Conservation (phyloP, 2,797 vertebrate species). For the Rousettus madagascariensis region DNA sequence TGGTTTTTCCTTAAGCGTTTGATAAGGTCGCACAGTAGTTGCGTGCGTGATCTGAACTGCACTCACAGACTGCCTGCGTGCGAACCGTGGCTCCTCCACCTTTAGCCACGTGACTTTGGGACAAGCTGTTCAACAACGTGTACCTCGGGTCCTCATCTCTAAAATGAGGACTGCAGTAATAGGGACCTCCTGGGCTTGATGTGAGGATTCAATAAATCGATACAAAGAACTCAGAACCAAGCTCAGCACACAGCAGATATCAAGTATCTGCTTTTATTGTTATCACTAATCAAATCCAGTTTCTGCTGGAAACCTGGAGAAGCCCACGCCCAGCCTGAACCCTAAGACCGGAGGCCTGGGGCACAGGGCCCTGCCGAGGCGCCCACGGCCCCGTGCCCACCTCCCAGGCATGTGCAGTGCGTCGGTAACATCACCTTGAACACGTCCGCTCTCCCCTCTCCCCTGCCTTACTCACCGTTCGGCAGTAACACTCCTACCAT, state of each 20-base stretch:
- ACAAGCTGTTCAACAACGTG: accelerated
- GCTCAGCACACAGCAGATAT: not conserved
- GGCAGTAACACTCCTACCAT: not conserved
- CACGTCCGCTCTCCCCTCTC: not conserved
- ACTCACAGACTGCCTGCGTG: accelerated
- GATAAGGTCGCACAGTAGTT: not conserved
- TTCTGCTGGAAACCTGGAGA: not conserved
- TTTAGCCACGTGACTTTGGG: not conserved
- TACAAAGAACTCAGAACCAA: not conserved
- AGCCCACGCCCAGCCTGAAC: not conserved
- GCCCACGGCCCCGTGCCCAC: accelerated
- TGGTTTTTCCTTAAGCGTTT: not conserved
- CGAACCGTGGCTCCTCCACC: not conserved
- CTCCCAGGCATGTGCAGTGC: accelerated
- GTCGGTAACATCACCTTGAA: not conserved
- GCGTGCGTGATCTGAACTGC: not conserved
- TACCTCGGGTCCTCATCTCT: not conserved
- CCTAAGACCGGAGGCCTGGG: not conserved
- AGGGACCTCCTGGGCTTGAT: not conserved
- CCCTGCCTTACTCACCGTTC: not conserved
- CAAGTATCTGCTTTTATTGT: not conserved
- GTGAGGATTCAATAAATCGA: not conserved
- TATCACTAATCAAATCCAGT: not conserved
- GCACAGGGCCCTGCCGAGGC: accelerated
- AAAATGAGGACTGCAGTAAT: not conserved